Evolutionary conservation across 2,113 vertebrate genomes (phyloP).

Genomic region (Eira barbara): DNA sequence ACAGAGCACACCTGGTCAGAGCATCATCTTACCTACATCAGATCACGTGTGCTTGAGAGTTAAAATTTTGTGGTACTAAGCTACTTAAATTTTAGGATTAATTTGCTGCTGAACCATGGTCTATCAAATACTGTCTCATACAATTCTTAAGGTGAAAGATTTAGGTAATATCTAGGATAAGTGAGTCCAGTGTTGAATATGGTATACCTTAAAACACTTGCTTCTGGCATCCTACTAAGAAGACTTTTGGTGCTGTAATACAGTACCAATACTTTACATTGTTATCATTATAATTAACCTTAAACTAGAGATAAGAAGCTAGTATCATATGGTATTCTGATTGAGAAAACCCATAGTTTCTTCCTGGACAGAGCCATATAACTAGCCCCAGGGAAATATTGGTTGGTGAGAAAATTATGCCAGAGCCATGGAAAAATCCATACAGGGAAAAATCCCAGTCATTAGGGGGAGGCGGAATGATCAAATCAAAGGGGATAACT

Average conservation of each 20-base stretch:
- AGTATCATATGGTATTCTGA: background rate
- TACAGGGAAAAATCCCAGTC: background rate
- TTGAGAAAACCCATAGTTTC: background rate
- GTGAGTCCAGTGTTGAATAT: background rate
- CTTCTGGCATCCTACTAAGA: background rate
- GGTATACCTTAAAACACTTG: background rate
- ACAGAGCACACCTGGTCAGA: background rate
- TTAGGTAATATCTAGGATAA: background rate
- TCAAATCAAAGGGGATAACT: background rate
- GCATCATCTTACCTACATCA: background rate
- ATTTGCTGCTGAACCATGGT: background rate
- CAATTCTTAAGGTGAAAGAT: background rate
- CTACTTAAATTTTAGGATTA: background rate
- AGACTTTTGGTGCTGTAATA: background rate
- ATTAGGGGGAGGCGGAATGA: background rate
- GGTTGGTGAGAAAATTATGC: background rate
- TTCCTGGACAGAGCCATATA: background rate
- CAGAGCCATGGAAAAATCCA: background rate
- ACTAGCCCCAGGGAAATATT: background rate
- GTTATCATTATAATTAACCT: background rate
- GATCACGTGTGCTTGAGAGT: background rate
- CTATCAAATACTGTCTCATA: background rate
- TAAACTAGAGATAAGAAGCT: background rate
- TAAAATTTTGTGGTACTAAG: background rate
- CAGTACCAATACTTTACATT: too few species aligned